Evolutionary conservation across 2,113 vertebrate species (phyloP).

Genomic region (Synodontis membranacea): DNA sequence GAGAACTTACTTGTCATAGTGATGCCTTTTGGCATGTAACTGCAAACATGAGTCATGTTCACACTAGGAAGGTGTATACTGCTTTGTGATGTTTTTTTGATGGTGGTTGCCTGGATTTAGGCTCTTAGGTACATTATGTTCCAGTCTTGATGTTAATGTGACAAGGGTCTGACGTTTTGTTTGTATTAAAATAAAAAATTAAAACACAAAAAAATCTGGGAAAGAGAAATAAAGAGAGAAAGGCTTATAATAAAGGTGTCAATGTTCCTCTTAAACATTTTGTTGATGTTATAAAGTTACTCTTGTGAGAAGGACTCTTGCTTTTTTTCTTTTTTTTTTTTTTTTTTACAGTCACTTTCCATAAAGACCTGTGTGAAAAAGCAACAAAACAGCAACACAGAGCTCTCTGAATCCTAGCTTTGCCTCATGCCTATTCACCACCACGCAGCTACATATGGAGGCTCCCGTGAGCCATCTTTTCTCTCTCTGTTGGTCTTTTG

Average conservation of each 20-base stretch:
- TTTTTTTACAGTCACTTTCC: constrained; percentile 33
- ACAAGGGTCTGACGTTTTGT: neutral
- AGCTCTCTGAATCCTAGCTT: constrained; percentile 55
- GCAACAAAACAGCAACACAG: constrained; percentile 44
- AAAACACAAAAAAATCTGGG: constrained; percentile 18
- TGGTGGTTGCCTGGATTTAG: neutral
- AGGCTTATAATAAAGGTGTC: constrained; percentile 28
- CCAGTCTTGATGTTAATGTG: neutral
- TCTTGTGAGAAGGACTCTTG: constrained; percentile 29
- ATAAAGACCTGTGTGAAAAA: constrained; percentile 43
- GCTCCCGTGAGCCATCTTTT: constrained; percentile 65
- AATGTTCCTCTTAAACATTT: constrained; percentile 24
- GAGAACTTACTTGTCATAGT: neutral
- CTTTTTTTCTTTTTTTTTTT: constrained; percentile 27
- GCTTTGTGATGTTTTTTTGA: neutral
- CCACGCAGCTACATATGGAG: constrained; percentile 67
- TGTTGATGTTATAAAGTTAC: constrained; percentile 47
- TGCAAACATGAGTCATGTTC: neutral
- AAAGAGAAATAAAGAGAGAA: neutral
- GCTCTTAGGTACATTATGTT: neutral
- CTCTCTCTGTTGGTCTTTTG: constrained; percentile 65
- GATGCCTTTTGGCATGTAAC: neutral
- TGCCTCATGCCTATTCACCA: constrained; percentile 66
- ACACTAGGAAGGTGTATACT: neutral
- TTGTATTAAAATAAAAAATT: neutral